Conservation (phyloP, 2,113 vertebrate species). For the Pelusios castaneus region DNA sequence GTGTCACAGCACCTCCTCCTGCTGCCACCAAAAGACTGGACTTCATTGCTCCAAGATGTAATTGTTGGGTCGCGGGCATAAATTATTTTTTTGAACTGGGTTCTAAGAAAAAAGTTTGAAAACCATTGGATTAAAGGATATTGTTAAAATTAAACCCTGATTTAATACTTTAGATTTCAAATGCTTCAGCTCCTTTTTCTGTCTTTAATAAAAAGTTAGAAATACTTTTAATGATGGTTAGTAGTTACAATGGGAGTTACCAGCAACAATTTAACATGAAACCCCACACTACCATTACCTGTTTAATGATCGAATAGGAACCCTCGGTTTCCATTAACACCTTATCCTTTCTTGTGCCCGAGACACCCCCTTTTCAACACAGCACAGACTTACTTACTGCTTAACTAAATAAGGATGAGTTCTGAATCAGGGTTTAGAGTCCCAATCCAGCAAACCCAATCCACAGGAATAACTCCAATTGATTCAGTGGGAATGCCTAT, state of each 20-base stretch:
- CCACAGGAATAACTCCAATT: accelerated
- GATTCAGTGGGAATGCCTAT: accelerated
- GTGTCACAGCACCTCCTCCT: no score
- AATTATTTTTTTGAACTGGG: no score
- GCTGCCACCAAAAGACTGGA: no score
- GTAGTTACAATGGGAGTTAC: neutral
- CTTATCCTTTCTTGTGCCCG: neutral
- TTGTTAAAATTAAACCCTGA: neutral
- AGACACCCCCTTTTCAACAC: no score
- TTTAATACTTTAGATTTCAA: neutral
- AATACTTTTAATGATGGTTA: neutral
- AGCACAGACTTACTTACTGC: neutral
- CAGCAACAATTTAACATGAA: neutral
- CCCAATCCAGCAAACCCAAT: neutral
- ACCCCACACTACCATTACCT: neutral
- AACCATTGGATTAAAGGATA: no score
- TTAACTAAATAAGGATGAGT: accelerated
- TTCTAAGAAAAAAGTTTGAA: no score
- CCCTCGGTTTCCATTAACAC: neutral
- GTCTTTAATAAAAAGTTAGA: neutral
- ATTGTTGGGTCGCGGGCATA: no score
- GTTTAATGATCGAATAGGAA: no score
- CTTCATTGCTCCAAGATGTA: no score
- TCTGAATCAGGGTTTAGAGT: neutral
- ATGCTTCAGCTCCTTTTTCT: neutral